Conservation (phyloP, 2,113 vertebrate genomes). For the Pedionomus torquatus region DNA sequence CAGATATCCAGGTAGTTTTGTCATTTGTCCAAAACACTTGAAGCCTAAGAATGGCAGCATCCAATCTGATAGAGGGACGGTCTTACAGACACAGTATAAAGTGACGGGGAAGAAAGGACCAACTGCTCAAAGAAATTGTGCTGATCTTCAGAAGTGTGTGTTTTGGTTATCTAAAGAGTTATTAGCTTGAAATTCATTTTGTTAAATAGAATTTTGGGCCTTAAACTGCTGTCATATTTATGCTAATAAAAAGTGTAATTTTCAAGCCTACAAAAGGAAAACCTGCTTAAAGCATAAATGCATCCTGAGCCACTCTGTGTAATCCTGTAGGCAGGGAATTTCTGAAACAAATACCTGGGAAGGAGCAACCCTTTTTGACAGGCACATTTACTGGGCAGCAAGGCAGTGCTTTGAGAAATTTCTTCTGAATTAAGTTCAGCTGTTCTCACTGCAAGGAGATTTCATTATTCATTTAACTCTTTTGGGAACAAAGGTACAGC, state of each 20-base stretch:
- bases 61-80: neutral
- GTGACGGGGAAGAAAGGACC: neutral
- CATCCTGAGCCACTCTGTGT: neutral
- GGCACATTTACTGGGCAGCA: neutral
- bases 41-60: neutral
- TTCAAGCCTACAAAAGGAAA: slow-evolving; percentile 16
- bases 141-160: neutral
- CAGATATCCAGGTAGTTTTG: neutral
- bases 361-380: slow-evolving; percentile 4
- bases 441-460: slow-evolving; percentile 38
- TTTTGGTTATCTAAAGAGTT: slow-evolving; percentile 19
- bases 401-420: slow-evolving; percentile 16
- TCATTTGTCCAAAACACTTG: neutral
- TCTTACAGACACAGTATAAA: neutral
- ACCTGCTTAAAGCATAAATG: neutral
- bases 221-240: neutral
- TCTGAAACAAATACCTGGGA: slow-evolving; percentile 43
- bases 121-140: neutral
- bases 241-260: neutral
- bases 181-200: neutral
- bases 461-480: slow-evolving; percentile 53
- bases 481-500: slow-evolving; percentile 46
- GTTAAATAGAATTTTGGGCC: neutral
- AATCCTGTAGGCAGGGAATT: slow-evolving; percentile 36
- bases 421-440: slow-evolving; percentile 51